These are phyloP conservation scores for Anastrepha ludens DNA, from an alignment of 1,140 invertebrate species.

Conservation along the genomic window DNA sequence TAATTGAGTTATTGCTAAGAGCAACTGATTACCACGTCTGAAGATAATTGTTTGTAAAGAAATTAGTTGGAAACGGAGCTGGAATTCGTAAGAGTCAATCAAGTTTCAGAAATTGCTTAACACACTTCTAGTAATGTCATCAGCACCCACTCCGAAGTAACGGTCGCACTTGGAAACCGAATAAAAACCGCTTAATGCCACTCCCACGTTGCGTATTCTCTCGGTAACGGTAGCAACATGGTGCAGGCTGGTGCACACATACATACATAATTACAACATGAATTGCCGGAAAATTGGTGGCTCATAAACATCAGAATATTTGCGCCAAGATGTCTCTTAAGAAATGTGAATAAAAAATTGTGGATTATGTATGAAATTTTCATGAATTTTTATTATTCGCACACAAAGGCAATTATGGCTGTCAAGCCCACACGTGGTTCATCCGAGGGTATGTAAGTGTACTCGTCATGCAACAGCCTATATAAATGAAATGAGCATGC, in stretches of 20 bases:
- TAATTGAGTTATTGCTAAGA: conserved; percentile 27
- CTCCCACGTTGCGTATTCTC: neutral
- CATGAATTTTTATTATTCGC: conserved; percentile 26
- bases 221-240: neutral
- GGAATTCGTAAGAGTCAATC: too few relatives aligned
- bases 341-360: conserved; percentile 3
- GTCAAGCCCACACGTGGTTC: conserved; percentile 23
- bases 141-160: neutral
- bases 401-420: conserved; percentile 21
- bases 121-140: neutral
- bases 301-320: conserved; percentile 30
- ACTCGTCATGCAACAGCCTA: neutral
- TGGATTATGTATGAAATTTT: conserved; percentile 30
- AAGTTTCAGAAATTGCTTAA: neutral
- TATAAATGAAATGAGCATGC: too few relatives aligned
- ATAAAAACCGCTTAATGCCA: neutral
- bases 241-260: neutral
- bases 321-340: neutral
- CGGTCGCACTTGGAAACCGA: neutral
- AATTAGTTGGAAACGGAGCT: neutral
- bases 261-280: neutral
- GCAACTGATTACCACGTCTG: neutral
- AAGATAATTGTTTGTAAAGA: neutral
- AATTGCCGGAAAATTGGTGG: conserved; percentile 1
- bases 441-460: neutral